Conservation (phyloP, 1,140 invertebrate species). For the Drosophila saltans region DNA sequence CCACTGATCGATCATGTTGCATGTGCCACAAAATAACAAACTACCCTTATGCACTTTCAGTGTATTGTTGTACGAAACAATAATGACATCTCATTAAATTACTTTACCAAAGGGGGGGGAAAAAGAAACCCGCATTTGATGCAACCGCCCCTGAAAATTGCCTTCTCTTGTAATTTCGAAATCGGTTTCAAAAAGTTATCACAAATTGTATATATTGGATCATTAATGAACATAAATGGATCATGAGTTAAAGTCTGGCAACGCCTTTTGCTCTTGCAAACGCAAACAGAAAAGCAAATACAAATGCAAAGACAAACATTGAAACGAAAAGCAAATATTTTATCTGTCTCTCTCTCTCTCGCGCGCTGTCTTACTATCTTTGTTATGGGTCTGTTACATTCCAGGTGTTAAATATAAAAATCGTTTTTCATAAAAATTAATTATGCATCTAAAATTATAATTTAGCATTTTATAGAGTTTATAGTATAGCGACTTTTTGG, state of each 20-base stretch:
- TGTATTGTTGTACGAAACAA: constrained; percentile 1
- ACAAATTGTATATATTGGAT: constrained; percentile 45
- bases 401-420: constrained; percentile 35
- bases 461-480: constrained; percentile 20
- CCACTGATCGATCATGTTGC: constrained; percentile 73
- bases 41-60: constrained; percentile 41
- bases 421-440: constrained; percentile 25
- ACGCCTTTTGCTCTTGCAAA: constrained; percentile 44
- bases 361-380: neutral
- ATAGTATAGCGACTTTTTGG: constrained; percentile 9
- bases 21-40: constrained; percentile 48
- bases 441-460: constrained; percentile 35
- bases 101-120: constrained; percentile 31
- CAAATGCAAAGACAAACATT: constrained; percentile 33
- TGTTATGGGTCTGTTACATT: constrained; percentile 9
- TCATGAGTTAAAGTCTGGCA: constrained; percentile 41
- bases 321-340: constrained; percentile 35
- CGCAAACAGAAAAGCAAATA: constrained; percentile 23
- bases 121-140: constrained; percentile 55
- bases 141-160: constrained; percentile 57
- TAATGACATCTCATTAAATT: constrained; percentile 61
- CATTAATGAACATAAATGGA: neutral
- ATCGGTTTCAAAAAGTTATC: constrained; percentile 35
- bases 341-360: neutral
- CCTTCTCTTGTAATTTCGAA: constrained; percentile 24